Percentiles rank a stretch among this genome's conserved stretches.
These are phyloP conservation scores for Protophormia terraenovae DNA, from an alignment of 2,888 invertebrate species.

Conservation along the genomic window DNA sequence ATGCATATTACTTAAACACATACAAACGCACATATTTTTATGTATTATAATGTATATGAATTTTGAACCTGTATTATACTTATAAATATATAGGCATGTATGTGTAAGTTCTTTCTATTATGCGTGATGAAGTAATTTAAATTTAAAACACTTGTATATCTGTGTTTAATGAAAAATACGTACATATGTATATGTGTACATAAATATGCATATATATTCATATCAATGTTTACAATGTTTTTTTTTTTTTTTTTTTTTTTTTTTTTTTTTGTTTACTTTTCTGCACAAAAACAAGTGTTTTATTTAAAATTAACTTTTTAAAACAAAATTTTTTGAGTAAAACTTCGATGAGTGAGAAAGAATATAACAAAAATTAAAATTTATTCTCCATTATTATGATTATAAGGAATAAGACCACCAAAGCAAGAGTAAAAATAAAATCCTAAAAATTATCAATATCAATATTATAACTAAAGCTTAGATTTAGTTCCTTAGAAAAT, in stretches of 20 bases:
- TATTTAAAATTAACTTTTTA: neutral
- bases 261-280: neutral
- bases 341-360: neutral
- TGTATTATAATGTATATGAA: neutral
- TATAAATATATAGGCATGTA: neutral
- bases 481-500: too few relatives aligned
- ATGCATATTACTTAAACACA: neutral
- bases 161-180: neutral
- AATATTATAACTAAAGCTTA: too few relatives aligned
- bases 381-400: neutral
- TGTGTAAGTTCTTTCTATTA: neutral
- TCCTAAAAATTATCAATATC: too few relatives aligned
- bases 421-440: neutral
- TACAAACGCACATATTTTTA: neutral
- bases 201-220: neutral
- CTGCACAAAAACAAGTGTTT: neutral
- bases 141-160: slow-evolving; percentile 2
- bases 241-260: neutral
- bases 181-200: neutral
- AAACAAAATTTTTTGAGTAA: neutral
- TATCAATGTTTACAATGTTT: neutral
- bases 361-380: neutral
- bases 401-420: neutral
- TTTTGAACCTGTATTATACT: neutral
- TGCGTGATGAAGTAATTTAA: neutral